Conservation (phyloP, 2,797 vertebrate species). For the Megalops cyprinoides region DNA sequence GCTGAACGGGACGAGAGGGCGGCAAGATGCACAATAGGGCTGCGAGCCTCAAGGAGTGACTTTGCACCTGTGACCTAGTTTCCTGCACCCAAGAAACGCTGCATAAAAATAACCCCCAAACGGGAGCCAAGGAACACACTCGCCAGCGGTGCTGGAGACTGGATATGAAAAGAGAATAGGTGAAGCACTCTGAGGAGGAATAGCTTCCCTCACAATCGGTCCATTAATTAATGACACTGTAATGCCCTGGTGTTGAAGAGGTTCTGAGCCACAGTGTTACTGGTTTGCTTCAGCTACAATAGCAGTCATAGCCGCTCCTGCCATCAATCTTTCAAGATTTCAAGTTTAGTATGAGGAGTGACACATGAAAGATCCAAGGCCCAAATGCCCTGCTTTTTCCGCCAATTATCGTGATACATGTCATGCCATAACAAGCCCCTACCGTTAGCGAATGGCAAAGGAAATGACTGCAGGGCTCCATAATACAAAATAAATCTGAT, state of each 20-base stretch:
- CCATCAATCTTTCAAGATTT: not conserved
- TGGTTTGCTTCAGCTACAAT: too few relatives aligned
- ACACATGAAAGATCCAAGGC: not conserved
- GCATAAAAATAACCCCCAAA: slow-evolving; percentile 18
- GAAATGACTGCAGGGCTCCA: not conserved
- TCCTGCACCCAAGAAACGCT: not conserved
- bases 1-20: not conserved
- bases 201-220: not conserved
- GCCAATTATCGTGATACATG: not conserved
- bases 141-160: not conserved
- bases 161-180: not conserved
- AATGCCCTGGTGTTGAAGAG: not conserved
- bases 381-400: not conserved
- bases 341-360: too few relatives aligned
- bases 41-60: not conserved
- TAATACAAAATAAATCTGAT: not conserved
- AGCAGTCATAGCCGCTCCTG: not conserved
- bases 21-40: not conserved
- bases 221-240: not conserved
- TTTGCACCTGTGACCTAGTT: slow-evolving; percentile 30
- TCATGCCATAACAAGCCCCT: not conserved
- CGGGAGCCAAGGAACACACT: not conserved
- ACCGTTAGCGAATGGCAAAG: not conserved
- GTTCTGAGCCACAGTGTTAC: not conserved
- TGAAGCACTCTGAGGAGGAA: not conserved